Base-by-base conservation (phyloP, 2,113 vertebrate species). In the Tenrec ecaudatus region DNA sequence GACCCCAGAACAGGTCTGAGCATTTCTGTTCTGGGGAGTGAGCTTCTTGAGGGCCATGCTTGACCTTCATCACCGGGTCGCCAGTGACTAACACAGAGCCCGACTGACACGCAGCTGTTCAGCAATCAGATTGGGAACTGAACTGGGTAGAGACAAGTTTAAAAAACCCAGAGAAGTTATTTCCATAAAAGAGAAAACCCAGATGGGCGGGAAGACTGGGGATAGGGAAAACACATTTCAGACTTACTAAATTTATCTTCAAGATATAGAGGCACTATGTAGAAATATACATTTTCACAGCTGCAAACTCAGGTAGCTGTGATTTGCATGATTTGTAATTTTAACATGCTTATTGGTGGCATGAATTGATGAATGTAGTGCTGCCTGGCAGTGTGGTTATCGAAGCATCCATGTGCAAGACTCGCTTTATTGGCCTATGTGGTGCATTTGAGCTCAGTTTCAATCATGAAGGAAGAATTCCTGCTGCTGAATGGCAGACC, bases 321-420 rank as follows among this genome's bases (percentile, higher is more conserved):
- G 36, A 92, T 92, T 87, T 91, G 43, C 62, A 40, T 75, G 38
- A 84, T 43, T 73, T 83, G 60, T 89, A 86, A 94, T 84, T 77
- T 89, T 88, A 73, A 83, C 62, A 73, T 88, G 22, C 27, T 79
- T 79, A 47, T 88, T 90, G 92, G 71, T 90, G 71, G 57, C 73
- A 60, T 43, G 78, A 71, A 89, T 47, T 96, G 89, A 79, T 92
- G 95, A 94, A 81, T 85, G 86, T 89, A 93, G 25, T 62, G 17
- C 12, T 62, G 22, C 53, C 7, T 29, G 22, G 73, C 69, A 38
- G 17, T 90, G 88, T 82, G 29, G 78, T 94, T 86, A 92, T 87
- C 0, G 1, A 93, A 84, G 66, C 84, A 73, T 78, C 57, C 76
- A 64, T 88, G 58, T 20, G 0, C 25, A 68, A 62, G 25, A 86